phyloP scores from a whole-genome alignment of 64 coral and sea anemone species.

The Platygyra sinensis region DNA sequence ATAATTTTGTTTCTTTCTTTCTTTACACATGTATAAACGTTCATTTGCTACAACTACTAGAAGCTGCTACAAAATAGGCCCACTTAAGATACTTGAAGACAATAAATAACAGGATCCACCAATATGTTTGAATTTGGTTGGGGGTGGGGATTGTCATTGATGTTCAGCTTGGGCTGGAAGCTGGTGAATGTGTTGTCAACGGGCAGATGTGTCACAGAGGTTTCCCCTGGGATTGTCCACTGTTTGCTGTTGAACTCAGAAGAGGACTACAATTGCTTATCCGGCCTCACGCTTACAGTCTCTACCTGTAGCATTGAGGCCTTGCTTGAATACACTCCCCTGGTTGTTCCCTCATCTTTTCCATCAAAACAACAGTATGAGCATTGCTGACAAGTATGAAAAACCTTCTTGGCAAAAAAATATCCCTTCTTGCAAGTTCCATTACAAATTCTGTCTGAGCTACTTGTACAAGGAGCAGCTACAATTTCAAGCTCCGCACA shows the following conservation, averaged over 20 bases:
- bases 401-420: not conserved
- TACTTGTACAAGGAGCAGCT: not conserved
- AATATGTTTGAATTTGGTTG: not conserved
- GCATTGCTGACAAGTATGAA: not conserved
- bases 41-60: not conserved
- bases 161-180: not conserved
- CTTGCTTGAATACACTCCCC: slow-evolving; percentile 9
- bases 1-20: too few species aligned
- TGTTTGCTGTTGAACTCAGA: not conserved
- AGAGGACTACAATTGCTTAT: slow-evolving; percentile 1
- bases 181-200: not conserved
- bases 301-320: not conserved
- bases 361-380: slow-evolving; percentile 27
- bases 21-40: not conserved
- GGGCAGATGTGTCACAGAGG: not conserved
- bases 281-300: not conserved
- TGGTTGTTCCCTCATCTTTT: not conserved
- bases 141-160: not conserved
- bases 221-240: not conserved
- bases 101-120: not conserved
- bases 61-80: not conserved
- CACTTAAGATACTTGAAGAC: not conserved
- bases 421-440: not conserved
- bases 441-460: not conserved
- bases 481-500: not conserved